phyloP scores from a whole-genome alignment of 2,888 invertebrate genomes.

The Himalopsyche japonica region DNA sequence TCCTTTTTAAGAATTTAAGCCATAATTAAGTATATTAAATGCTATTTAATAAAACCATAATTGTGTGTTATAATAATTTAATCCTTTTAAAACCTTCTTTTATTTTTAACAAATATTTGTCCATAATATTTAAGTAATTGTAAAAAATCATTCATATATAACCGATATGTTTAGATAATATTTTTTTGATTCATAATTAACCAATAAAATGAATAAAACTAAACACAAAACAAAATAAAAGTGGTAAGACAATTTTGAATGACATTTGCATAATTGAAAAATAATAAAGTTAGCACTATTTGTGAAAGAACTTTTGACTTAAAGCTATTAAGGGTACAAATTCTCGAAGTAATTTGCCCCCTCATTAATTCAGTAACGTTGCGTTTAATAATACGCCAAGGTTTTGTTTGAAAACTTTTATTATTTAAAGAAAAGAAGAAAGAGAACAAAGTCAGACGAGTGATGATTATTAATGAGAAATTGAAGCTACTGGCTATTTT shows the following conservation, averaged over 20 bases:
- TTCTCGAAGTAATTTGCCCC: slow-evolving; percentile 27
- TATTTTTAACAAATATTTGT: too few relatives aligned
- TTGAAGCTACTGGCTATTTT: background rate
- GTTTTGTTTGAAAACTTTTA: slow-evolving; percentile 31
- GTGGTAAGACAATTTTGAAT: background rate
- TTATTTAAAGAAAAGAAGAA: slow-evolving; percentile 26
- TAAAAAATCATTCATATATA: too few relatives aligned
- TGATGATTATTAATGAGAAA: slow-evolving; percentile 35
- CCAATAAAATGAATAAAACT: background rate
- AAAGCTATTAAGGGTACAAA: slow-evolving; percentile 28
- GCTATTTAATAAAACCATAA: too few relatives aligned
- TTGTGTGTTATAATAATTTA: too few relatives aligned
- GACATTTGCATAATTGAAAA: slow-evolving; percentile 8
- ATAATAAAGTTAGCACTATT: slow-evolving; percentile 22
- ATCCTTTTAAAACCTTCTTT: too few relatives aligned
- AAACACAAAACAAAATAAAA: background rate
- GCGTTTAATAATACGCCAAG: slow-evolving; percentile 23
- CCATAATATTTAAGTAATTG: too few relatives aligned
- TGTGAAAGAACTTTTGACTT: slow-evolving; percentile 22
- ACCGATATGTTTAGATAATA: too few relatives aligned
- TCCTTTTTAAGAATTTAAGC: too few relatives aligned
- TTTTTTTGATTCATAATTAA: too few relatives aligned
- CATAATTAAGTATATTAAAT: too few relatives aligned
- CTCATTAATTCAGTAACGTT: slow-evolving; percentile 32
- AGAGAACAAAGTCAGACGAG: slow-evolving; percentile 22